Evolutionary conservation across 2,113 vertebrate species (phyloP).

Genomic region (Cynocephalus volans): DNA sequence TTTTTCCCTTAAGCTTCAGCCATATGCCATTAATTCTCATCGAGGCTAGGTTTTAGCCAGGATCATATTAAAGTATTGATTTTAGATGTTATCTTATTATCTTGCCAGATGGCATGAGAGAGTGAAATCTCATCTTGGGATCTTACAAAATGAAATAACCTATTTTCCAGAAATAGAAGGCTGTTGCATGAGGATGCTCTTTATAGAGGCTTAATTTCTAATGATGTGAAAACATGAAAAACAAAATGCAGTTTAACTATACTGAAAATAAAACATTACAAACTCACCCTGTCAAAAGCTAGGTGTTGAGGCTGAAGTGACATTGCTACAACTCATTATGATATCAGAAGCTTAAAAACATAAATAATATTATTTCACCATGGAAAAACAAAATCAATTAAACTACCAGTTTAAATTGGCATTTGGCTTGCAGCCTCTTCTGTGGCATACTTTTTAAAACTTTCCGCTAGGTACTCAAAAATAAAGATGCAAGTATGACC

Average conservation of each 20-base stretch:
- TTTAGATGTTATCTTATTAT: constrained; percentile 82
- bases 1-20: constrained; percentile 53
- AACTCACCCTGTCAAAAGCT: neutral
- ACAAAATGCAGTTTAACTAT: neutral
- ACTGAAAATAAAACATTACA: constrained; percentile 24
- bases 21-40: constrained; percentile 78
- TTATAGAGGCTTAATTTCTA: constrained; percentile 75
- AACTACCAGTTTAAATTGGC: neutral
- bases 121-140: constrained; percentile 75
- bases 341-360: neutral
- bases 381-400: neutral
- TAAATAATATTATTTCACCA: neutral
- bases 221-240: constrained; percentile 50
- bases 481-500: neutral
- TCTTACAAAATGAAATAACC: constrained; percentile 72
- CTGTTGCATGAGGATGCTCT: constrained; percentile 19
- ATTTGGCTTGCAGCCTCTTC: neutral
- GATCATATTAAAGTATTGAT: constrained; percentile 83
- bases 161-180: constrained; percentile 79
- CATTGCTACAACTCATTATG: neutral
- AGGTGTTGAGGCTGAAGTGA: neutral
- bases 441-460: neutral
- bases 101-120: constrained; percentile 78
- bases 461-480: neutral
- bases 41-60: constrained; percentile 69